Base-by-base conservation (phyloP, 1,140 invertebrate species). In the Lepidurus couesii region DNA sequence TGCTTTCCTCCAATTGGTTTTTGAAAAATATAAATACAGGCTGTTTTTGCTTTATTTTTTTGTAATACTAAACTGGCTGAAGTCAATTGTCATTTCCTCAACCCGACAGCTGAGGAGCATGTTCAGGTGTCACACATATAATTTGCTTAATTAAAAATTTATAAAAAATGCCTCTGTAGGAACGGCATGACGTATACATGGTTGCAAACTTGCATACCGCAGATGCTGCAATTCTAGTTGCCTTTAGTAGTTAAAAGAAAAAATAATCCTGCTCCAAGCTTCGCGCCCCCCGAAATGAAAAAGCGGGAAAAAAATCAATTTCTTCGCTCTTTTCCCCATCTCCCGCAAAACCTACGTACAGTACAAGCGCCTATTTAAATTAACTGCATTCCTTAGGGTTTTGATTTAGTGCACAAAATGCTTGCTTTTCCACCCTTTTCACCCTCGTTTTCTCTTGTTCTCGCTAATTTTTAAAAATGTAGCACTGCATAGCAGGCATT, bases 131-230 rank as follows among this genome's bases (percentile, higher is more conserved):
- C 53, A 65, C 16, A 65, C 21, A 65, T 65, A 65, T 34, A 9
- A 65, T 65, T 65, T 65, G 16, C 53, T 65, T 65, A 9, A 65
- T 65, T n/a, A 65, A 65, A 65, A 6, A 65, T 65, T 13, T 13
- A 6, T 11, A 65, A 65, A 65, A 65, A 65, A 65, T 9, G 53
- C 21, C 53, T 21, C 21, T 65, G 53, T 65, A 65, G 53, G 53
- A 65, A 65, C 53, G 53, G 53, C 53, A 65, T 65, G 53, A 65
- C 53, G 53, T 65, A 65, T 65, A 65, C 53, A 65, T 65, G 53
- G 53, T 65, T 65, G 53, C 53, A 65, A 65, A 65, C 13, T 65
- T 21, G 53, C 53, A 21, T 65, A 65, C 53, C 53, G 53, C 53
- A 65, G 21, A n/a, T 65, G 53, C 53, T 65, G 53, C 34, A 34